These are phyloP conservation scores for Heliconius sara DNA, from an alignment of 2,888 invertebrate species.

Conservation along the genomic window DNA sequence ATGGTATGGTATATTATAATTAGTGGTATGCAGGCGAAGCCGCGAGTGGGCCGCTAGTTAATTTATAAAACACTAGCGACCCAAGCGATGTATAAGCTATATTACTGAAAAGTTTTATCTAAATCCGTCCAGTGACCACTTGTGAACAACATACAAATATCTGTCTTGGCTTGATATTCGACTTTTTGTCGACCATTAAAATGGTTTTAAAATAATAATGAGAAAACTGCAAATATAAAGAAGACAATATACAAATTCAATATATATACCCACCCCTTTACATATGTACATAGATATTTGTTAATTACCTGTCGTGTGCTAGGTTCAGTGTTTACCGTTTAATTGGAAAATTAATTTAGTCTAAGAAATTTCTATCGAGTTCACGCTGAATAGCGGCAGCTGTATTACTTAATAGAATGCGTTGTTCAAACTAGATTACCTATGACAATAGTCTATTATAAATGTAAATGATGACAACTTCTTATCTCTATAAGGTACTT, in stretches of 20 bases:
- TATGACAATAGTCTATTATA: background rate
- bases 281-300: background rate
- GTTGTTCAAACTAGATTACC: background rate
- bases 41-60: too few species aligned
- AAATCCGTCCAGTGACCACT: too few species aligned
- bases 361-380: background rate
- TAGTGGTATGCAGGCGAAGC: too few species aligned
- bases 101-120: too few species aligned
- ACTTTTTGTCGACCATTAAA: too few species aligned
- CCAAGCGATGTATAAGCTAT: too few species aligned
- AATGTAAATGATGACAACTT: background rate
- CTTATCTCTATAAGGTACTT: background rate
- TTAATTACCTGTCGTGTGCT: background rate
- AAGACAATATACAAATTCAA: background rate
- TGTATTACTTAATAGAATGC: constrained; percentile 7
- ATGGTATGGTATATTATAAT: too few species aligned
- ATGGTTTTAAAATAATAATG: too few species aligned
- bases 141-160: too few species aligned
- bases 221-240: background rate
- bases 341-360: constrained; percentile 26
- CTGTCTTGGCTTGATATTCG: too few species aligned
- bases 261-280: background rate
- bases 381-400: constrained; percentile 13
- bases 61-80: too few species aligned
- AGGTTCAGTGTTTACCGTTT: constrained; percentile 3